phyloP scores from a whole-genome alignment of 2,113 vertebrate species.

The Daboia siamensis region DNA sequence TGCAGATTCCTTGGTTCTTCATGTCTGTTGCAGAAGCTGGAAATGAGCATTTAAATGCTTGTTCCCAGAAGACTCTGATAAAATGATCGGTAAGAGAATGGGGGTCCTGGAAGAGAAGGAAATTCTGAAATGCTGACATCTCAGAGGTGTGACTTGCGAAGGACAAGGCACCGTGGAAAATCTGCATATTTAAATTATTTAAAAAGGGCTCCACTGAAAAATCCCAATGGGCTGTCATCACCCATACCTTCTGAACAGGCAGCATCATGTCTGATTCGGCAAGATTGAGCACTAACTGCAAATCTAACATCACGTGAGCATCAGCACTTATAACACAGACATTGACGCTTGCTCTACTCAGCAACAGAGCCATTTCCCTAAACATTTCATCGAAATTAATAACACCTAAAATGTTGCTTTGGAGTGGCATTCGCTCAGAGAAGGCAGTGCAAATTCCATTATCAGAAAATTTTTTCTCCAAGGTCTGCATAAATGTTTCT shows the following conservation, averaged over 20 bases:
- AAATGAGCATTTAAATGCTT: conserved; percentile 12
- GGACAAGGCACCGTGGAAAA: conserved; percentile 10
- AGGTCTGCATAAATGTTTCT: conserved; percentile 3
- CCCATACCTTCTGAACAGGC: background rate
- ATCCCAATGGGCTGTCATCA: conserved; percentile 23
- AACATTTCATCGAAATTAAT: background rate
- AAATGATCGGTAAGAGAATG: background rate
- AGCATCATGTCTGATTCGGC: background rate
- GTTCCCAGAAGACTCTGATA: conserved; percentile 14
- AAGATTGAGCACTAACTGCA: background rate
- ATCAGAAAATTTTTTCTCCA: background rate
- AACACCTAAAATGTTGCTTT: background rate
- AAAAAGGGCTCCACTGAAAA: background rate
- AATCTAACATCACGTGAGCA: background rate
- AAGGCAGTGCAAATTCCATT: conserved; percentile 6
- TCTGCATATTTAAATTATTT: background rate
- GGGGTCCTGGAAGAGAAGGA: background rate
- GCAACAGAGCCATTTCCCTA: background rate
- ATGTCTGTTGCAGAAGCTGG: background rate
- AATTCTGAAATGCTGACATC: background rate
- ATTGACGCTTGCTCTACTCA: background rate
- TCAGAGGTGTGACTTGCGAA: background rate
- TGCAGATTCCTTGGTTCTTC: background rate
- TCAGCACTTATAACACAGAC: conserved; percentile 8
- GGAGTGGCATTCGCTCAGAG: background rate